phyloP scores from a whole-genome alignment of 2,797 vertebrate species.

The Phaenicophaeus curvirostris region DNA sequence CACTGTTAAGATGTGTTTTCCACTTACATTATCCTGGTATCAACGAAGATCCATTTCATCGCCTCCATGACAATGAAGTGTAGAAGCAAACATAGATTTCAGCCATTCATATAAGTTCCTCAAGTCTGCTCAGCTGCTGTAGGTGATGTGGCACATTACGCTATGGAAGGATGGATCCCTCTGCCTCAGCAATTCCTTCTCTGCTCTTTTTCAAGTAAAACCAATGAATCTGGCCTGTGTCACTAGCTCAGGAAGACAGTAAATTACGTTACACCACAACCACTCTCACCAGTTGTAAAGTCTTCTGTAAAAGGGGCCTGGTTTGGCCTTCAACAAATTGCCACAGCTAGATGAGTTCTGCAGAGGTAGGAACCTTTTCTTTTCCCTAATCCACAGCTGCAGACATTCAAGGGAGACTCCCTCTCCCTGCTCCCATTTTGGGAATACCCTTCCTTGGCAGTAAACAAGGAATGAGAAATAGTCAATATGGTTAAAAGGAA shows the following conservation, averaged over 20 bases:
- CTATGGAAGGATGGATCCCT: neutral
- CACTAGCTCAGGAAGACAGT: neutral
- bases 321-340: neutral
- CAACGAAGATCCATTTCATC: neutral
- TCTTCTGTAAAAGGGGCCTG: neutral
- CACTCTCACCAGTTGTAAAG: neutral
- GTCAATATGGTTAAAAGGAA: neutral
- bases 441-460: neutral
- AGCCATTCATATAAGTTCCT: neutral
- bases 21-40: neutral
- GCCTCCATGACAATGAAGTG: neutral
- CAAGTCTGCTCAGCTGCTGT: neutral
- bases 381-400: neutral
- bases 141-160: neutral
- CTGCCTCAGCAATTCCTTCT: neutral
- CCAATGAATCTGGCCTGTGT: neutral
- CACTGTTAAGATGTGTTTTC: neutral
- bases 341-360: neutral
- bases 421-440: neutral
- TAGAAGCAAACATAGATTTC: neutral
- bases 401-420: neutral
- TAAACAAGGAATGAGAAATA: neutral
- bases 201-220: neutral
- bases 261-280: neutral
- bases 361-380: neutral